A percentile compares a stretch with the other conserved stretches of the same genome.
Conservation (phyloP, 2,797 vertebrate genomes). For the Chrysocyon brachyurus region DNA sequence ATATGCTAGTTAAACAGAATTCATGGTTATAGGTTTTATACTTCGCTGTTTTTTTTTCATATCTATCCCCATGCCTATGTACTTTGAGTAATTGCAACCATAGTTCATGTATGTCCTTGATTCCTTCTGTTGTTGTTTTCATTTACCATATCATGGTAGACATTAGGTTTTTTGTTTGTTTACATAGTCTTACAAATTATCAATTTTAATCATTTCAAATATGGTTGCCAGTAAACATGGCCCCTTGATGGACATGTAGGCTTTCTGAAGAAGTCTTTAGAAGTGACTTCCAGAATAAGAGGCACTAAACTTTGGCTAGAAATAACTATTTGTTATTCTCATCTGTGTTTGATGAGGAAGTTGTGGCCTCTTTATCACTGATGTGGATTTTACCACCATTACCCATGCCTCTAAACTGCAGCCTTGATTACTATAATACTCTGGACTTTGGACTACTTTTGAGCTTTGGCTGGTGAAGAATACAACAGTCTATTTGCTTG, state of each 20-base stretch:
- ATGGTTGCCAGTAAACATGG: neutral
- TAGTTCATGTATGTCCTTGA: neutral
- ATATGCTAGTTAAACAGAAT: neutral
- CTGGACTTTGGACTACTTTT: conserved; percentile 73
- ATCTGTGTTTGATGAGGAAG: conserved; percentile 72
- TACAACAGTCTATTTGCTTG: conserved; percentile 74
- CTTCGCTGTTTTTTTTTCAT: neutral
- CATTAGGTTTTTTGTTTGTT: neutral
- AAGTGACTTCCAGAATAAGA: neutral
- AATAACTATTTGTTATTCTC: conserved; percentile 61
- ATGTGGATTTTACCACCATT: conserved; percentile 78
- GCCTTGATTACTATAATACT: conserved; percentile 78
- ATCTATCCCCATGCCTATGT: neutral
- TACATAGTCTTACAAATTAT: neutral
- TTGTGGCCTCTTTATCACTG: conserved; percentile 73
- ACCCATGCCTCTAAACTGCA: conserved; percentile 59
- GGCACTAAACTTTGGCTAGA: neutral
- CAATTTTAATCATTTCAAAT: conserved; percentile 3
- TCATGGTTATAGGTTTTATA: neutral
- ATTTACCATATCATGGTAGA: neutral
- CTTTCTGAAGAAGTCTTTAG: neutral
- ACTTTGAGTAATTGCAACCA: neutral
- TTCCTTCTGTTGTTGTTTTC: neutral
- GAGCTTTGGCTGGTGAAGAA: conserved; percentile 68
- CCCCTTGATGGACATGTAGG: neutral